phyloP scores from a whole-genome alignment of 2,888 invertebrate species.

The Rhingia rostrata region DNA sequence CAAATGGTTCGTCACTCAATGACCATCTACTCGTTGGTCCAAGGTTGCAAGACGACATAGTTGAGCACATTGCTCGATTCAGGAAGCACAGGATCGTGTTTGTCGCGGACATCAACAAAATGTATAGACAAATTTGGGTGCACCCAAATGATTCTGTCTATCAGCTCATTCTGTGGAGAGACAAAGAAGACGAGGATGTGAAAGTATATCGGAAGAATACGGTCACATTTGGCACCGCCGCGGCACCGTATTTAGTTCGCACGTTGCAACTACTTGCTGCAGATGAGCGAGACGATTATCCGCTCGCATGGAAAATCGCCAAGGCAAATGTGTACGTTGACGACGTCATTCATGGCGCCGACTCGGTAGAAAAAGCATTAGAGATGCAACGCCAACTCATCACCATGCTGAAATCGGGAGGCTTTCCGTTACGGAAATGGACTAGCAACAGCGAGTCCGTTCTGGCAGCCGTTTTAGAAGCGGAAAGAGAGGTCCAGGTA shows the following conservation, averaged over 20 bases:
- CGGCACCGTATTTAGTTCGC: no score
- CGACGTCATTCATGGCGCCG: slow-evolving; percentile 23
- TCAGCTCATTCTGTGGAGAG: slow-evolving; percentile 53
- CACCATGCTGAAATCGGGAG: not conserved
- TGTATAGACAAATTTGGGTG: slow-evolving; percentile 63
- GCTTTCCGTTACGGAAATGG: slow-evolving; percentile 31
- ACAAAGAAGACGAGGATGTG: not conserved
- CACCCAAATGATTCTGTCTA: slow-evolving; percentile 41
- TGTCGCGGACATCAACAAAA: slow-evolving; percentile 49
- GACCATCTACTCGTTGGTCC: slow-evolving; percentile 56
- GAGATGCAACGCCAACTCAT: slow-evolving; percentile 4
- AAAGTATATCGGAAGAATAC: slow-evolving; percentile 1
- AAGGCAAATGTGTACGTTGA: slow-evolving; percentile 10
- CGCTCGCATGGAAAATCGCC: not conserved
- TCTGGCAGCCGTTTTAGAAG: no score
- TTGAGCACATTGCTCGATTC: slow-evolving; percentile 47
- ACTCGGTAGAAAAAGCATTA: not conserved
- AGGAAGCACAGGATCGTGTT: slow-evolving; percentile 37
- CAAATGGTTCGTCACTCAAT: slow-evolving; percentile 59
- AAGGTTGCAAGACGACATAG: slow-evolving; percentile 51
- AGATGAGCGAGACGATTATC: slow-evolving; percentile 15
- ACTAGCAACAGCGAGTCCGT: not conserved
- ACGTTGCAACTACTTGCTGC: not conserved
- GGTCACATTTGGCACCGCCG: no score
- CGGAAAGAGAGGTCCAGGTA: no score